Conservation (phyloP, 2,113 vertebrate species). For the Prunella himalayana region DNA sequence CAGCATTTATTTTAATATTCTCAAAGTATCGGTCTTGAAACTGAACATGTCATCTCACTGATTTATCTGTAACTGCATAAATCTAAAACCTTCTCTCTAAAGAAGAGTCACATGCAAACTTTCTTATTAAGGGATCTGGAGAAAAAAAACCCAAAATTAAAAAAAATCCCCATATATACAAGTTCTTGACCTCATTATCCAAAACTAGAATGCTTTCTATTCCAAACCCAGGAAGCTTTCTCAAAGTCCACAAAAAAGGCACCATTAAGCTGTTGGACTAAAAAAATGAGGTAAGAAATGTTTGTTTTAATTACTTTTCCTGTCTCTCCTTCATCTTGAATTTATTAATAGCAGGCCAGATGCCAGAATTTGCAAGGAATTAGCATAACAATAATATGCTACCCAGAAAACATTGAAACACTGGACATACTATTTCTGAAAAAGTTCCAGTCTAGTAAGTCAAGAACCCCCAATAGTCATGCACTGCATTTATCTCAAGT, state of each 20-base stretch:
- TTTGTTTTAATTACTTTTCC: not conserved
- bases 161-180: accelerated
- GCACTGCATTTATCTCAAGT: not conserved
- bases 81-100: not conserved
- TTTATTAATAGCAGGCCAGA: not conserved
- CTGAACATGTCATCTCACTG: conserved; percentile 46
- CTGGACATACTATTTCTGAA: not conserved
- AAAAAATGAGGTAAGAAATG: not conserved
- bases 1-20: conserved; percentile 57
- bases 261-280: not conserved
- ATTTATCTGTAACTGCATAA: conserved; percentile 34
- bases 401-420: not conserved
- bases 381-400: not conserved
- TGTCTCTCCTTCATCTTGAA: not conserved
- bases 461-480: not conserved
- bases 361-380: not conserved
- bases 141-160: not conserved
- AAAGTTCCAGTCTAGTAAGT: not conserved
- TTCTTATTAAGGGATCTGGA: not conserved
- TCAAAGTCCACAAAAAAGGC: not conserved
- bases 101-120: not conserved
- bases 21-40: conserved; percentile 43
- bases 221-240: not conserved
- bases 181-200: not conserved
- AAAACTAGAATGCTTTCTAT: not conserved